These are phyloP conservation scores for Tragelaphus eurycerus DNA, from an alignment of 2,797 vertebrate genomes.

Conservation along the genomic window DNA sequence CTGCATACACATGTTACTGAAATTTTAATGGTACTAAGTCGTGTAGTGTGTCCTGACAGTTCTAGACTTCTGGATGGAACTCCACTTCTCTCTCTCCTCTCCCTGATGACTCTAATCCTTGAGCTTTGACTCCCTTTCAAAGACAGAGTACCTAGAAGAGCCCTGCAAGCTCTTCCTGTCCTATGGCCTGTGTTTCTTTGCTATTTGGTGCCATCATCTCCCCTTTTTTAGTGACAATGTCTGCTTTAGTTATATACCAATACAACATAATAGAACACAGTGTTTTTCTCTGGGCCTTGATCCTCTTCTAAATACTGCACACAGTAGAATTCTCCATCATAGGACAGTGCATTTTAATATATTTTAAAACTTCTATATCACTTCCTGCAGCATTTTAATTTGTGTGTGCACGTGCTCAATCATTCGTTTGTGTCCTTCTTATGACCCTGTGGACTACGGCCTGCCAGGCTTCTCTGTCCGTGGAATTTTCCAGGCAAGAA, in stretches of 20 bases:
- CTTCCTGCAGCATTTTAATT: not conserved
- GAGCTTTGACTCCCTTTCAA: not conserved
- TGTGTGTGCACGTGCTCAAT: not conserved
- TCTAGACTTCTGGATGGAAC: not conserved
- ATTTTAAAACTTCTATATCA: not conserved
- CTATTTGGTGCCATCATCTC: not conserved
- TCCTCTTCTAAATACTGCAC: not conserved
- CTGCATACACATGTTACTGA: not conserved
- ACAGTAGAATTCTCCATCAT: not conserved
- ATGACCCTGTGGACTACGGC: not conserved
- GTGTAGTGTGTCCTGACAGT: not conserved
- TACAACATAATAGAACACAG: not conserved
- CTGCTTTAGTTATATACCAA: not conserved
- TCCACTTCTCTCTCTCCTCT: not conserved
- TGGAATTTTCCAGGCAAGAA: not conserved
- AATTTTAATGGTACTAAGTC: not conserved
- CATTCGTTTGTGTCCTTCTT: not conserved
- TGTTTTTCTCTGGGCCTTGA: not conserved
- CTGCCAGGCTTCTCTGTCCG: not conserved
- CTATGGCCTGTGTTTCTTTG: not conserved
- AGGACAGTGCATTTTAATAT: not conserved
- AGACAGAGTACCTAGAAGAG: not conserved
- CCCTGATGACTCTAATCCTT: not conserved
- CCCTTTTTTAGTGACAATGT: not conserved
- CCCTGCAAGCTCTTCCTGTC: not conserved